Evolutionary conservation across 2,888 invertebrate species (phyloP).

Genomic region (Poecilus cupreus): DNA sequence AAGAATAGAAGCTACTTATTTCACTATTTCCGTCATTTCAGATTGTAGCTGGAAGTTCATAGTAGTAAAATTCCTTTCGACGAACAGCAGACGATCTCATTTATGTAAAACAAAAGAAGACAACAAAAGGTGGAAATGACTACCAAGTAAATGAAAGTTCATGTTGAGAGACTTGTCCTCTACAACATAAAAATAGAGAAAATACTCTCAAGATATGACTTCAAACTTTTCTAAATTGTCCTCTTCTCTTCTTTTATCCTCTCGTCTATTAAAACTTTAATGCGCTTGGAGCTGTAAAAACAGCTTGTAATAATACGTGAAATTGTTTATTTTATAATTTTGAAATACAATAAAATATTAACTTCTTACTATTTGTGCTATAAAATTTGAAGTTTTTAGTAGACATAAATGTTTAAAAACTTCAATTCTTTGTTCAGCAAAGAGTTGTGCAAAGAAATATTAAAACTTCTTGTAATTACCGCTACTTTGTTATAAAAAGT

Average conservation of each 20-base stretch:
- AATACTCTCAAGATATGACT: conserved; percentile 19
- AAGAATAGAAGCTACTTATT: too few relatives aligned
- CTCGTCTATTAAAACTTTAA: conserved; percentile 16
- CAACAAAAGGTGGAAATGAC: background rate
- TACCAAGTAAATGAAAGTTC: conserved; percentile 7
- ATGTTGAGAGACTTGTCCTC: background rate
- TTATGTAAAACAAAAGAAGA: background rate
- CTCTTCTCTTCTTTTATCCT: background rate
- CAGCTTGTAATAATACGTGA: background rate
- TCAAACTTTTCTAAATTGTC: conserved; percentile 33
- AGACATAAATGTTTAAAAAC: background rate
- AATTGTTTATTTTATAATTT: conserved; percentile 29
- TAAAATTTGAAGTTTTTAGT: conserved; percentile 4
- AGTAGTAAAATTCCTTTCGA: background rate
- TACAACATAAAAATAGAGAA: conserved; percentile 26
- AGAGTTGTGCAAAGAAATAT: too few relatives aligned
- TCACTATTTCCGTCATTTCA: too few relatives aligned
- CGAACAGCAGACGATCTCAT: background rate
- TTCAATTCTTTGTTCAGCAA: background rate
- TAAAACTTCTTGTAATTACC: too few relatives aligned
- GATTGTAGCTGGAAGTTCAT: background rate
- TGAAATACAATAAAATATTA: background rate
- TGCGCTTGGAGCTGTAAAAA: background rate
- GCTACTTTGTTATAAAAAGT: too few relatives aligned
- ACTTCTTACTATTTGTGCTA: background rate